Conservation (phyloP, 2,888 invertebrate genomes). For the Hedya salicella region DNA sequence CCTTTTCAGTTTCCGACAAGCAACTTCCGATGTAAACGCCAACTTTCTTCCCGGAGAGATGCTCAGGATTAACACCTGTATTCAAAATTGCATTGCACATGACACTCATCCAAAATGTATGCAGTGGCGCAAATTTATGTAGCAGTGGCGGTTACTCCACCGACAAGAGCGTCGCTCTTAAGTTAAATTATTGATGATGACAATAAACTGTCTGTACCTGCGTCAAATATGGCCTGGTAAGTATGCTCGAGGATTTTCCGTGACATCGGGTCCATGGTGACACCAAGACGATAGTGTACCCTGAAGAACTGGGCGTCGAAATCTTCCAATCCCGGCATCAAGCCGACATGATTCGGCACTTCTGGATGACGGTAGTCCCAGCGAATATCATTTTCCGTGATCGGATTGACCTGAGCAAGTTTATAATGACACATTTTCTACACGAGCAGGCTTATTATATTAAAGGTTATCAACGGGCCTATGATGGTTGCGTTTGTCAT, state of each 20-base stretch:
- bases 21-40: constrained; percentile 75
- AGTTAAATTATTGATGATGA: too few species aligned
- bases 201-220: too few species aligned
- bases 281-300: constrained; percentile 86
- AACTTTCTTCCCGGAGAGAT: constrained; percentile 81
- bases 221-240: constrained; percentile 90
- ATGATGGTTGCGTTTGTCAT: too few species aligned
- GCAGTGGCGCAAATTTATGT: too few species aligned
- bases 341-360: constrained; percentile 86
- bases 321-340: constrained; percentile 83
- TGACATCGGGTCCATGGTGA: constrained; percentile 79
- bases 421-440: not conserved
- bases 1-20: constrained; percentile 86
- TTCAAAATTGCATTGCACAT: constrained; percentile 35
- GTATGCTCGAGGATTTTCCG: constrained; percentile 89
- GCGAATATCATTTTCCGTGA: constrained; percentile 83
- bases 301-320: constrained; percentile 90
- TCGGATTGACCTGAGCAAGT: constrained; percentile 79
- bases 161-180: too few species aligned
- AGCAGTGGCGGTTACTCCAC: too few species aligned
- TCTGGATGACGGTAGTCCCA: constrained; percentile 67
- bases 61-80: constrained; percentile 85
- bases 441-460: too few species aligned
- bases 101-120: too few species aligned
- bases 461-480: too few species aligned